phyloP scores from a whole-genome alignment of 2,888 invertebrate species.

The Hydroisotoma schaefferi region DNA sequence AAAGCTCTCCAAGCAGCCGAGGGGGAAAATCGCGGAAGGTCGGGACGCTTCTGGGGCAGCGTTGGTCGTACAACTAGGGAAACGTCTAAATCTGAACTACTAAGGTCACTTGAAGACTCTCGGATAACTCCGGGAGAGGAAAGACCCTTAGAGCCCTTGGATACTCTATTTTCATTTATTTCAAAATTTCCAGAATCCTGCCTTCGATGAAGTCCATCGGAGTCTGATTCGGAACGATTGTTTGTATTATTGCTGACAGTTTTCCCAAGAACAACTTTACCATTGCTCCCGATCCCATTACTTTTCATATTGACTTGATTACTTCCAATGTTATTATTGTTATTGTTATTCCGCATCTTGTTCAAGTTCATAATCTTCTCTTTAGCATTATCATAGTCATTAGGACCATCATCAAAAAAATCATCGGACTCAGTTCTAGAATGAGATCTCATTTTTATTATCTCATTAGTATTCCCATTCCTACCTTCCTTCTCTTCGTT shows the following conservation, averaged over 20 bases:
- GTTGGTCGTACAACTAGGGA: constrained; percentile 72
- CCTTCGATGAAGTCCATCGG: constrained; percentile 33
- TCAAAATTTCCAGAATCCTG: constrained; percentile 54
- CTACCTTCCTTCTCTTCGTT: background rate
- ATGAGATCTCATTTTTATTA: no score
- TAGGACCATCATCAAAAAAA: no score
- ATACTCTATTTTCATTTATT: constrained; percentile 51
- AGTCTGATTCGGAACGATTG: constrained; percentile 36
- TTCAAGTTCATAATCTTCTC: background rate
- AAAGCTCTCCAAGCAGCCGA: constrained; percentile 76
- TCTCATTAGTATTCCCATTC: background rate
- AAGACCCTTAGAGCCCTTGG: constrained; percentile 30
- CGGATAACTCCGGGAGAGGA: constrained; percentile 12
- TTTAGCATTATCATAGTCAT: background rate
- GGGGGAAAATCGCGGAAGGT: constrained; percentile 76
- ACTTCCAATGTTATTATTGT: constrained; percentile 7
- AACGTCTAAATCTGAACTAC: constrained; percentile 57
- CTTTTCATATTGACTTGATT: background rate
- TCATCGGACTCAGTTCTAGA: no score
- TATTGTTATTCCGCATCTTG: background rate
- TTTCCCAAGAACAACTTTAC: constrained; percentile 1
- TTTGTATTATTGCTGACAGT: constrained; percentile 10
- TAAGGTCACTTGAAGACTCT: constrained; percentile 45
- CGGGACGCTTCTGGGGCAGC: constrained; percentile 71
- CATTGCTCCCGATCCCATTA: constrained; percentile 4